Evolutionary conservation across 1,140 invertebrate genomes (phyloP), one percentile per base, ranked within the genome.

Genomic region (Brevipalpus yothersi): DNA sequence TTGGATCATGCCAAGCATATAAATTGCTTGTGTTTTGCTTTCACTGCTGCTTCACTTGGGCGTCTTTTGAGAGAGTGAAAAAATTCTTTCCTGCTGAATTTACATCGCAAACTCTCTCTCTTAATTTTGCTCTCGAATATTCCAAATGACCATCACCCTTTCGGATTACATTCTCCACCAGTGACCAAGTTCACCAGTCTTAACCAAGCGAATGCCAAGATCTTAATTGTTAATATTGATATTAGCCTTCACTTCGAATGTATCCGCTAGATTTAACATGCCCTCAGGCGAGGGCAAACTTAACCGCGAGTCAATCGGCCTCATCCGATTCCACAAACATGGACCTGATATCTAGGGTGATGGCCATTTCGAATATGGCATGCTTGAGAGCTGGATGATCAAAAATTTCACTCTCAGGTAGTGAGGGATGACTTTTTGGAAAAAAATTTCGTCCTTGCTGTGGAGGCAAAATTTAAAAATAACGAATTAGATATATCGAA

Each of bases 351-450:
- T 91, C 85, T 41, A 93, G 72, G 61, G 83, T 79, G 42, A 77
- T 76, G 11, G 86, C 83, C 61, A 93, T 73, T 68, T 91, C 86
- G 57, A 88, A 72, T 41, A 92, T 78, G 51, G 85, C 77, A 66
- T 84, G 80, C 59, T 83, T 80, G 2, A 95, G 75, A 17, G 78
- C 76, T 10, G 85, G 81, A 68, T 92, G 83, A 63, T 90, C 86
- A 53, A 92, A 76, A n/a, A 95, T 76, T 61, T 93, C 89, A 45
- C 80, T 78, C 61, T 89, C 86, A 12, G 89, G 88, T 61, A 93
- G 70, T 4, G 82, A 77, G 17, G 90, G 89, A 67, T 87, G 82
- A 64, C 82, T 83, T 12, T 83, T 53, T 15, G 89, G 86, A 67
- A 84, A 79, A 71, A 83, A 86, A 64, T 84, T 82, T 0, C 84